phyloP scores from a whole-genome alignment of 2,113 vertebrate species.

The Carassius carassius region DNA sequence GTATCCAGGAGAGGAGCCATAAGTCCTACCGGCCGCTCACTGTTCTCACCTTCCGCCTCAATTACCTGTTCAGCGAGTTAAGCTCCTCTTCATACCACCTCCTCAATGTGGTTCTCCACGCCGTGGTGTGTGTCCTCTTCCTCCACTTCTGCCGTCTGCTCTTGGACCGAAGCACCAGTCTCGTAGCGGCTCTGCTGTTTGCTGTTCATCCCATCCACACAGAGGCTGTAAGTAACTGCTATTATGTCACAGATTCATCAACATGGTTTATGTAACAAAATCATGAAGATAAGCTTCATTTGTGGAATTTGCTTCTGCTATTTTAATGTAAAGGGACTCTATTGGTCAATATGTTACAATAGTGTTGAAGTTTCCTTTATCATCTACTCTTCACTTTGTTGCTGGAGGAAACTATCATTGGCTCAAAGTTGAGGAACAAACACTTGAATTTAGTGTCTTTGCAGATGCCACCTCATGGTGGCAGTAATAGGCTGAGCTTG shows the following conservation, averaged over 20 bases:
- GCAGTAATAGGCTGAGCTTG: conserved; percentile 66
- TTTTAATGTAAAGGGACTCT: background rate
- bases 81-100: conserved; percentile 93
- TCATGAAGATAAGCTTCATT: background rate
- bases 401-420: background rate
- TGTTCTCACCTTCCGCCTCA: conserved; percentile 94
- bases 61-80: conserved; percentile 93
- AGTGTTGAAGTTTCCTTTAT: background rate
- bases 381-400: background rate
- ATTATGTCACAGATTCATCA: background rate
- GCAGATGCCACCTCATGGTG: conserved; percentile 66
- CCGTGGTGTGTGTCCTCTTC: conserved; percentile 87
- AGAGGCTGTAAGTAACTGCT: conserved; percentile 87
- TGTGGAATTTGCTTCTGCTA: background rate
- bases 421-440: background rate
- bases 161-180: conserved; percentile 82
- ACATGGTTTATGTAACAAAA: background rate
- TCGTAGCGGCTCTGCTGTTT: conserved; percentile 90
- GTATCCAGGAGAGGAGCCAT: conserved; percentile 90
- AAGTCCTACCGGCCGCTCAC: conserved; percentile 96
- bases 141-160: conserved; percentile 91
- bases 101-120: conserved; percentile 87
- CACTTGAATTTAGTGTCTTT: background rate
- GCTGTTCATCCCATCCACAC: conserved; percentile 96
- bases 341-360: background rate